A percentile compares a stretch with the other conserved stretches of the same genome.
These are phyloP conservation scores for Poeciliopsis infans DNA, from an alignment of 2,797 vertebrate species.

Conservation along the genomic window DNA sequence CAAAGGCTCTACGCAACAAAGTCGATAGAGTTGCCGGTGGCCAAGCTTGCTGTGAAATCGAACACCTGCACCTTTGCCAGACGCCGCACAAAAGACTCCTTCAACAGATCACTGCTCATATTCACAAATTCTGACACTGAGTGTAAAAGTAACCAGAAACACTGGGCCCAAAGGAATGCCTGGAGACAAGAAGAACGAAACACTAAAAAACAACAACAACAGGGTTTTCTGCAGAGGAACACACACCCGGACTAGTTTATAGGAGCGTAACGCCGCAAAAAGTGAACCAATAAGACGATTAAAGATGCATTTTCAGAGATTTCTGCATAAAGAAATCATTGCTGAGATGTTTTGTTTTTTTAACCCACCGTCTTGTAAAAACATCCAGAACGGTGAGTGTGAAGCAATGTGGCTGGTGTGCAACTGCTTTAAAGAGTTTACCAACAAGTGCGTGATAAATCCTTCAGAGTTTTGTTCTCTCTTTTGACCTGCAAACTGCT, in stretches of 20 bases:
- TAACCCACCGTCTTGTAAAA: background rate
- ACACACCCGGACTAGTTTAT: background rate
- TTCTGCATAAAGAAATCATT: background rate
- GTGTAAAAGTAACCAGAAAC: slow-evolving; percentile 62
- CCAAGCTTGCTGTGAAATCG: slow-evolving; percentile 67
- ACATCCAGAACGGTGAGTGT: background rate
- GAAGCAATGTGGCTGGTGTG: background rate
- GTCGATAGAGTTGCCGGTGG: slow-evolving; percentile 67
- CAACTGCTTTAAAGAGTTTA: background rate
- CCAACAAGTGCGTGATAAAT: background rate
- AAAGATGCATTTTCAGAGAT: background rate
- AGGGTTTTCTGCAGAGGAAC: slow-evolving; percentile 17
- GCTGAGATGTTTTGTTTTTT: background rate
- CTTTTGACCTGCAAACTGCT: background rate
- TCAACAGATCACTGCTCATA: slow-evolving; percentile 60
- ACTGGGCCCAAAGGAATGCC: slow-evolving; percentile 52
- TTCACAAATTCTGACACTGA: slow-evolving; percentile 47
- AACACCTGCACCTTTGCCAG: slow-evolving; percentile 67
- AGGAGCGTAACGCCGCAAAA: background rate
- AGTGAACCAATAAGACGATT: background rate
- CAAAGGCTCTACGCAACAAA: slow-evolving; percentile 78
- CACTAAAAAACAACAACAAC: slow-evolving; percentile 4
- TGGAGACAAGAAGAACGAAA: slow-evolving; percentile 21
- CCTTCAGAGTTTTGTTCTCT: background rate
- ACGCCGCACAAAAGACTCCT: slow-evolving; percentile 68